Evolutionary conservation across 2,888 invertebrate genomes (phyloP).

Genomic region (Venustoraphidia nigricollis): DNA sequence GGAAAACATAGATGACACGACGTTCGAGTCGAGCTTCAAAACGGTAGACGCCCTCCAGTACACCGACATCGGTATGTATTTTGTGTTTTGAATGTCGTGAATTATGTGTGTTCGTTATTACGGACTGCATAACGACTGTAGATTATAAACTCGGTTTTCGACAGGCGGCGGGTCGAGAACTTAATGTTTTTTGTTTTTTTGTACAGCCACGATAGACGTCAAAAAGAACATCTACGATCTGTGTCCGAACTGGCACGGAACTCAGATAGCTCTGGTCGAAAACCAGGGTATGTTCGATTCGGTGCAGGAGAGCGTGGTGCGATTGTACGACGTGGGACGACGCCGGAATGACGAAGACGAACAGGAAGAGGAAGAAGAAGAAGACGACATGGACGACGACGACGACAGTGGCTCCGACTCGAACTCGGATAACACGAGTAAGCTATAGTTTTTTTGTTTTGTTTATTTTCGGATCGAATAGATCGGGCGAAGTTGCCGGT

Average conservation of each 20-base stretch:
- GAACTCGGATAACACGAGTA: slow-evolving; percentile 27
- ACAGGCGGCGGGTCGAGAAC: no score
- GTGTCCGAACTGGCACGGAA: slow-evolving; percentile 67
- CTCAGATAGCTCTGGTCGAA: slow-evolving; percentile 82
- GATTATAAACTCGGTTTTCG: no score
- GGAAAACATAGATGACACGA: slow-evolving; percentile 50
- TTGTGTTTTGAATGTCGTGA: neutral
- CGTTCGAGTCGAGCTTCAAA: slow-evolving; percentile 85
- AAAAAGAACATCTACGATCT: slow-evolving; percentile 80
- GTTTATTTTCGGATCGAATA: neutral
- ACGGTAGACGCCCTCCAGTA: slow-evolving; percentile 91
- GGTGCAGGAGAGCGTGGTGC: slow-evolving; percentile 77
- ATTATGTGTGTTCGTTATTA: no score
- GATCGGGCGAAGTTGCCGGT: neutral
- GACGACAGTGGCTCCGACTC: slow-evolving; percentile 40
- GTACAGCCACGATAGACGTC: slow-evolving; percentile 79
- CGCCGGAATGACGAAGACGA: slow-evolving; percentile 79
- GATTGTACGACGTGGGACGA: slow-evolving; percentile 85
- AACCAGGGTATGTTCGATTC: slow-evolving; percentile 71
- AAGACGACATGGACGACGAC: slow-evolving; percentile 42
- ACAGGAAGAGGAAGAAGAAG: slow-evolving; percentile 56
- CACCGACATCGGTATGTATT: slow-evolving; percentile 62
- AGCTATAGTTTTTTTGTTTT: neutral
- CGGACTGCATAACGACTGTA: no score
- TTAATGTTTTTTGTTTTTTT: slow-evolving; percentile 7